Evolutionary conservation across 2,888 invertebrate genomes (phyloP), one percentile per base, ranked within the genome.

Genomic region (Patella depressa): DNA sequence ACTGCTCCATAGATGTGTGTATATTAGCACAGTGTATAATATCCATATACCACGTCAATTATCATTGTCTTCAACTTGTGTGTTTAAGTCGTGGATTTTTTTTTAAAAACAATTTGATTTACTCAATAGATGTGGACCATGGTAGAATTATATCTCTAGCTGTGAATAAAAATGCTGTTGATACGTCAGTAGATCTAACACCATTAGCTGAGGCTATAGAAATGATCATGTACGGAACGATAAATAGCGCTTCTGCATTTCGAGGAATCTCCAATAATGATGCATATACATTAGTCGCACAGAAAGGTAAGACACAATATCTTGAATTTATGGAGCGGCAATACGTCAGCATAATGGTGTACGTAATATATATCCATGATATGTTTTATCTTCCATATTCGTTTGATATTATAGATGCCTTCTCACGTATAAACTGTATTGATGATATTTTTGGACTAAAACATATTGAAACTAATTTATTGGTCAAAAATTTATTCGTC

Each of bases 281-380:
- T 54, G 82, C 83, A 2, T 84, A 81, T 29, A 78, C 80, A 19
- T 57, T 82, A 11, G 69, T 84, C 69, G 71, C 80, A 3, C 73
- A 81, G 14, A 81, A 81, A 79, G 75, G 84, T 84, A 77, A 74
- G 53, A 45, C 2, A 15, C 9, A 34, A 71, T 17, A 71, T 17
- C 3, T 14, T 45, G 57, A 70, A 73, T 19, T 29, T n/a, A 7
- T 54, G 34, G 11, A 45, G 29, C 12, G 69, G 11, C 11, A 54
- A 69, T 15, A n/a, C 54, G 15, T 53, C 72, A 54, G 17, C 24
- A 24, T 5, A 71, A 55, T 5, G 65, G 14, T 12, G 55, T 71
- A 2, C 53, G 11, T 57, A n/a, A 59, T 19, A 65, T 57, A 11
- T 24, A n/a, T 5, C 34, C 4, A 4, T n/a, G n/a, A n/a, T 34